Base-by-base conservation (phyloP, 2,113 vertebrate species). In the Hippocampus guttulatus region DNA sequence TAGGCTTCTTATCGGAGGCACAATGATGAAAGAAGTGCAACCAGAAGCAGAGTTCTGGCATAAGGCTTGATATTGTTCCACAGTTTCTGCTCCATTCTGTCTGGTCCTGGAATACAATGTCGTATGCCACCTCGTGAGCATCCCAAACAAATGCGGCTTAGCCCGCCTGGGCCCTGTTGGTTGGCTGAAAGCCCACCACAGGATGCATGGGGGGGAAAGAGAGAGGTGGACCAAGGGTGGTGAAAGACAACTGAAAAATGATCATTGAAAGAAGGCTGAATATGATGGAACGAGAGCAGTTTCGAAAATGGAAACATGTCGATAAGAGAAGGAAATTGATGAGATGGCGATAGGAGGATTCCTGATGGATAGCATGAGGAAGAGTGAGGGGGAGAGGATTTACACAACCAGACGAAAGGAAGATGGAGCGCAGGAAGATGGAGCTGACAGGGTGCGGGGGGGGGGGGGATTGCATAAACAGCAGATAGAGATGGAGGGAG, bases 291-390 rank as follows among this genome's bases (percentile, higher is more conserved):
- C 43, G 88, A 84, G 88, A 86, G 84, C 85, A 81, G 74, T 87
- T 87, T 85, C 85, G 89, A 90, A 91, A 91, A 90, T 92, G 90
- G 89, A 91, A 91, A 90, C 89, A 91, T 91, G 90, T 91, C 89
- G 84, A 92, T 91, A 90, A 90, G 85, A 83, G 76, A 80, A 76
- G 83, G 51, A 80, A 90, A 85, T 70, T 82, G 89, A 89, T 81
- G 75, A 89, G 87, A 88, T 88, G 84, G 82, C 78, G 82, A 85
- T 86, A 88, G 86, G 81, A 85, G 84, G 82, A 85, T 86, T 88
- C 75, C 83, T 92, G 90, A 92, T 92, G 87, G 88, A 92, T 91
- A 86, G 79, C 81, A 75, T 73, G 73, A 87, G 81, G 73, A 78
- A 68, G 64, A 73, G 75, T 68, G 71, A 58, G 70, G 66, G 55